Evolutionary conservation across 2,113 vertebrate species (phyloP).

Genomic region (Phylloscopus whistleri): DNA sequence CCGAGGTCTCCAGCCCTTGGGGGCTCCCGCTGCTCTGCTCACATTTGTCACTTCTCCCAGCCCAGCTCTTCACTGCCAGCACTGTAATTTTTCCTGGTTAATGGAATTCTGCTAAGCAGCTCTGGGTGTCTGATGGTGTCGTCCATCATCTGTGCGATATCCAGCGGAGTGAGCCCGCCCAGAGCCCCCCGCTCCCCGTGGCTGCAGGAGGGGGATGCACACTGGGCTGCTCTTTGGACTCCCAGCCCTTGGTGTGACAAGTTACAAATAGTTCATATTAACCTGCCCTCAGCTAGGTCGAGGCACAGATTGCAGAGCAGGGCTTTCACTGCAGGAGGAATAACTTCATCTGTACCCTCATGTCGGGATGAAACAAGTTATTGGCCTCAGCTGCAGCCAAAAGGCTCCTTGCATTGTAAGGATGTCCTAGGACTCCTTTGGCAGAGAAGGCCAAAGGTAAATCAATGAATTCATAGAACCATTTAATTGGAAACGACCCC

Average conservation of each 20-base stretch:
- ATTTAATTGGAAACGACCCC: neutral
- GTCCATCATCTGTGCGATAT: neutral
- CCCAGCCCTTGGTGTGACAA: neutral
- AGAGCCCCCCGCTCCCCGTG: neutral
- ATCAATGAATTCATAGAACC: neutral
- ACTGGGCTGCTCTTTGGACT: neutral
- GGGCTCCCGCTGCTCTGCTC: neutral
- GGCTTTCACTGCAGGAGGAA: neutral
- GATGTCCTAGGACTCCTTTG: neutral
- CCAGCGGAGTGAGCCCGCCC: neutral
- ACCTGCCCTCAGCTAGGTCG: neutral
- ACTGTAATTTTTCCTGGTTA: neutral
- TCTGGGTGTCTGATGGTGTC: neutral
- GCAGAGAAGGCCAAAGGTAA: neutral
- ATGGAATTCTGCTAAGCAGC: neutral
- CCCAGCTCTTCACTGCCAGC: neutral
- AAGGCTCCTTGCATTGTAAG: neutral
- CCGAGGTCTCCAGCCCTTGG: neutral
- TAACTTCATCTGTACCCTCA: neutral
- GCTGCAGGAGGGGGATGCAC: neutral
- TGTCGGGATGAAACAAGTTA: neutral
- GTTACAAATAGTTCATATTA: constrained; percentile 6
- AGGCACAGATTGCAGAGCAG: neutral
- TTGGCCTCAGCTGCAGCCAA: neutral
- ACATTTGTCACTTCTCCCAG: neutral